Conservation (phyloP, 2,888 invertebrate species). For the Anarsia innoxiella region DNA sequence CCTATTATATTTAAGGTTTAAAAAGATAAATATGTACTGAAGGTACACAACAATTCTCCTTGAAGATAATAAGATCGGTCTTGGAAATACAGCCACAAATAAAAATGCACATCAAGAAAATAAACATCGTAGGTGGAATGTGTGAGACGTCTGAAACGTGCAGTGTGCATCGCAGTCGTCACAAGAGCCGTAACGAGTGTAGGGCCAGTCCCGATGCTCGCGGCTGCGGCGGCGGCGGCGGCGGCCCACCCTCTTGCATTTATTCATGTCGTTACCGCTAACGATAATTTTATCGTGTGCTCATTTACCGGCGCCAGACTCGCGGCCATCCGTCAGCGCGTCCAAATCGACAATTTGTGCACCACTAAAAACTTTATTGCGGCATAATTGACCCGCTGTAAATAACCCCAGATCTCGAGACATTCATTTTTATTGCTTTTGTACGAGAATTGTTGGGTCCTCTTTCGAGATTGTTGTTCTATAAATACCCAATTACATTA, state of each 20-base stretch:
- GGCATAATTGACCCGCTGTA: conserved; percentile 67
- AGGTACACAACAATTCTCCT: no score
- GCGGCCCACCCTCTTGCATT: conserved; percentile 71
- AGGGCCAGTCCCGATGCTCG: conserved; percentile 30
- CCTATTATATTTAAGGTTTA: no score
- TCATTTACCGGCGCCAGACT: conserved; percentile 73
- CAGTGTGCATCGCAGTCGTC: conserved; percentile 32
- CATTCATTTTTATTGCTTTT: conserved; percentile 31
- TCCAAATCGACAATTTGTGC: conserved; percentile 71
- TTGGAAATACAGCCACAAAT: background rate
- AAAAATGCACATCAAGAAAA: background rate
- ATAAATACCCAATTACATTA: no score
- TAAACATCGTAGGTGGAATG: background rate
- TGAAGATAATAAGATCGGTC: no score
- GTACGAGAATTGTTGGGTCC: conserved; percentile 12
- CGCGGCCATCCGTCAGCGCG: conserved; percentile 69
- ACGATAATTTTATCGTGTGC: conserved; percentile 77
- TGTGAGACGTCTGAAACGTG: background rate
- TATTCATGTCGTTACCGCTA: conserved; percentile 77
- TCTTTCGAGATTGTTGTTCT: conserved; percentile 3
- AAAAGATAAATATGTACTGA: no score
- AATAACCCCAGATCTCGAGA: conserved; percentile 42
- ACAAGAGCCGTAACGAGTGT: conserved; percentile 65
- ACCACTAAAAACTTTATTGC: conserved; percentile 72
- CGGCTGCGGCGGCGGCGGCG: conserved; percentile 37